These are phyloP conservation scores for Aphidius ervi DNA, from an alignment of 1,140 invertebrate genomes.

Conservation along the genomic window DNA sequence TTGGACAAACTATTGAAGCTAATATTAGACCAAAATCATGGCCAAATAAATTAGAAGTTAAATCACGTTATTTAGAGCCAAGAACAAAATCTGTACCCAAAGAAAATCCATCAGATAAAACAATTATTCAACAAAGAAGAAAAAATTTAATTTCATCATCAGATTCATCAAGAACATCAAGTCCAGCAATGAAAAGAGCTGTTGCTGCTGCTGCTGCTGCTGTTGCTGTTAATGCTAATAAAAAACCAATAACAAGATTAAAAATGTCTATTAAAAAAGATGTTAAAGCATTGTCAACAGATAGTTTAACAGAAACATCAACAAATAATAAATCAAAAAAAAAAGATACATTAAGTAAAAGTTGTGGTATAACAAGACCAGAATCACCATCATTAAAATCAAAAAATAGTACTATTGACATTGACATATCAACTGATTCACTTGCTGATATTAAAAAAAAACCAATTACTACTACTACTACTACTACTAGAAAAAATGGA, in stretches of 20 bases:
- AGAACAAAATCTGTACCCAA: constrained; percentile 43
- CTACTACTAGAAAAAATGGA: constrained; percentile 40
- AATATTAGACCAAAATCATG: constrained; percentile 48
- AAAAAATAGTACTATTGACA: constrained; percentile 39
- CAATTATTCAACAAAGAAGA: constrained; percentile 33
- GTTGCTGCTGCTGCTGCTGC: constrained; percentile 2
- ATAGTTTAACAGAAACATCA: constrained; percentile 50
- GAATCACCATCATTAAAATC: constrained; percentile 47
- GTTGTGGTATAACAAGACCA: constrained; percentile 49
- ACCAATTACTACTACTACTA: constrained; percentile 37
- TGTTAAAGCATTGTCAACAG: constrained; percentile 51
- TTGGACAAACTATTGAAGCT: constrained; percentile 25
- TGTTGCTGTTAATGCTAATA: constrained; percentile 23
- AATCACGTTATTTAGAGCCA: constrained; percentile 58
- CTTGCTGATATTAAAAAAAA: constrained; percentile 53
- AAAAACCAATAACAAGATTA: constrained; percentile 41
- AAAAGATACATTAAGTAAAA: constrained; percentile 41
- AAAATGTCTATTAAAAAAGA: constrained; percentile 49
- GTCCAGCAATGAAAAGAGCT: constrained; percentile 60
- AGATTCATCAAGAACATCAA: constrained; percentile 63
- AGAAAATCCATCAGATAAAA: constrained; percentile 35
- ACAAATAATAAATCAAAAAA: constrained; percentile 35
- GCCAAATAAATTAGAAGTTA: constrained; percentile 54
- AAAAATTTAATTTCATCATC: constrained; percentile 57
- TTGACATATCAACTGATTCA: constrained; percentile 55